A percentile compares a stretch with the other conserved stretches of the same genome.
Conservation (phyloP, 1,140 invertebrate species). For the Ceratina calcarata region DNA sequence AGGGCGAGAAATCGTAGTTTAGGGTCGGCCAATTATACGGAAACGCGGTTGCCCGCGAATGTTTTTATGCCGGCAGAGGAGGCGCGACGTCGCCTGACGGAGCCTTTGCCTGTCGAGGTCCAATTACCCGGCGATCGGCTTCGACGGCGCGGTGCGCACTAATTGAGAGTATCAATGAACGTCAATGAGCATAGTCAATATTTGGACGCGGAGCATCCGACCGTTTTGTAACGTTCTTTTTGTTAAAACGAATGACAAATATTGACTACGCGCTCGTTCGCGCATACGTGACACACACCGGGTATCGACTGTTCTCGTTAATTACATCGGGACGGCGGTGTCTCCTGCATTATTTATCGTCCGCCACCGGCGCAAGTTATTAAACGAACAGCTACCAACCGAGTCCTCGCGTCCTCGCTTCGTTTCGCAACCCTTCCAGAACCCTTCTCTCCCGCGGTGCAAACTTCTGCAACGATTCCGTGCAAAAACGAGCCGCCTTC, state of each 20-base stretch:
- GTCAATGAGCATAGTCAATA: slow-evolving; percentile 68
- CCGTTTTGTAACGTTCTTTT: slow-evolving; percentile 69
- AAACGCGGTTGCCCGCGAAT: not conserved
- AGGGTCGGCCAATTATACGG: slow-evolving; percentile 29
- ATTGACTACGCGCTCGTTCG: slow-evolving; percentile 65
- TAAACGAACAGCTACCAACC: slow-evolving; percentile 60
- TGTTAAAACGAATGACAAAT: slow-evolving; percentile 69
- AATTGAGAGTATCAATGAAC: slow-evolving; percentile 70
- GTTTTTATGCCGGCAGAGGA: slow-evolving; percentile 41
- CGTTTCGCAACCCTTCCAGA: slow-evolving; percentile 26
- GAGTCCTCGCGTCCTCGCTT: not conserved
- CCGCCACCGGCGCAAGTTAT: slow-evolving; percentile 63
- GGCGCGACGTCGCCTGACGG: slow-evolving; percentile 1
- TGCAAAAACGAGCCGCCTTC: not conserved
- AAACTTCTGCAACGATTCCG: not conserved
- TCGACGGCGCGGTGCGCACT: slow-evolving; percentile 59
- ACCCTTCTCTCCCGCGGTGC: not conserved
- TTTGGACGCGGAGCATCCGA: slow-evolving; percentile 66
- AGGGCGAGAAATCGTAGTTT: slow-evolving; percentile 5
- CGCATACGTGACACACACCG: slow-evolving; percentile 62
- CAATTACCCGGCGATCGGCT: slow-evolving; percentile 67
- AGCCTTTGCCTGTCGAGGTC: slow-evolving; percentile 47
- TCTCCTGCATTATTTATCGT: slow-evolving; percentile 67
- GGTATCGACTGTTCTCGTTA: slow-evolving; percentile 67
- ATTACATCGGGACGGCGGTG: slow-evolving; percentile 67